Percentiles rank a stretch among this genome's conserved stretches.
Evolutionary conservation across 2,888 invertebrate genomes (phyloP).

Genomic region (Lepeophtheirus nordmannii): DNA sequence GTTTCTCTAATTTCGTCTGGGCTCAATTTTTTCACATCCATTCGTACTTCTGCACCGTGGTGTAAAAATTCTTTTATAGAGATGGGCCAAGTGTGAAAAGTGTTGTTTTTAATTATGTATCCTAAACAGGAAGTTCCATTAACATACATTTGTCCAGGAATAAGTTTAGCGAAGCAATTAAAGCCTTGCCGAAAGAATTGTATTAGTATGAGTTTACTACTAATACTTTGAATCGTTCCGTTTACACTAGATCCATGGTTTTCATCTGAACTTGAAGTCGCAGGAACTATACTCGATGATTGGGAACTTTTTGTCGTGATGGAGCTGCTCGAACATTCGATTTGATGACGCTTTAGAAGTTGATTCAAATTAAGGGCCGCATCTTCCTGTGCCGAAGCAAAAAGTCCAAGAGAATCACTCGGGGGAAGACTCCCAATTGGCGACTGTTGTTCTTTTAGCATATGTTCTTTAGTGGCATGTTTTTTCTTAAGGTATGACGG

Average conservation of each 20-base stretch:
- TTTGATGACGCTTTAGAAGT: neutral
- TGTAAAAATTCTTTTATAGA: slow-evolving; percentile 1
- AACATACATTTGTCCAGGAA: slow-evolving; percentile 17
- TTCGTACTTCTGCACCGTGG: neutral
- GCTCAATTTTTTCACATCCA: slow-evolving; percentile 10
- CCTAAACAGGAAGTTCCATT: slow-evolving; percentile 14
- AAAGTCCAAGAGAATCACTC: neutral
- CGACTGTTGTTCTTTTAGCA: neutral
- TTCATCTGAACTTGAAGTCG: neutral
- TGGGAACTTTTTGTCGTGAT: neutral
- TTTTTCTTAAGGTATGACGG: neutral
- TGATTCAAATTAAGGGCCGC: neutral
- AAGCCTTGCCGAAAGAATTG: neutral
- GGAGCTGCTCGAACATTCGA: neutral
- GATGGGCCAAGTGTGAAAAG: slow-evolving; percentile 6
- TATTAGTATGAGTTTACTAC: slow-evolving; percentile 7
- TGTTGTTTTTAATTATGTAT: slow-evolving; percentile 7
- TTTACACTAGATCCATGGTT: neutral
- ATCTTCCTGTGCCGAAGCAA: neutral
- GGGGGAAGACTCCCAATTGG: neutral
- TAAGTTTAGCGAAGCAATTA: neutral
- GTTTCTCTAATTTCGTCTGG: slow-evolving; percentile 1
- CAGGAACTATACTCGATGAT: neutral
- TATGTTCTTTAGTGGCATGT: neutral
- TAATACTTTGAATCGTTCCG: neutral